Base-by-base conservation (phyloP, 2,888 invertebrate species). In the Agrochola macilenta region DNA sequence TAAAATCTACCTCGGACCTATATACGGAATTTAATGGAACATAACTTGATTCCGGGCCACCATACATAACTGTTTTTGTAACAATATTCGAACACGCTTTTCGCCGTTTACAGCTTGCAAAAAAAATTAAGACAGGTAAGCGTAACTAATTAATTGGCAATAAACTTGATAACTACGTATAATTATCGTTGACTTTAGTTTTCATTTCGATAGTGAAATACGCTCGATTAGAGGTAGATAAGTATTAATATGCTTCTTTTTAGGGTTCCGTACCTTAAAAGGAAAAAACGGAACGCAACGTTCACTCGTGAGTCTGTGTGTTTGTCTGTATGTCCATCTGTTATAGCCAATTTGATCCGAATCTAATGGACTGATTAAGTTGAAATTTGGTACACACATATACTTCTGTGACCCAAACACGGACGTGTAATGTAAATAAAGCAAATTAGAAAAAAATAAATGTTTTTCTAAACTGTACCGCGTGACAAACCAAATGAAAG, bases 31-130 rank as follows among this genome's bases (percentile, higher is more conserved):
- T 49, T 17, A 78, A 75, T 52, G 57, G 12, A 57, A 75, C 57
- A 57, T 30, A 35, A 5, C 17, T 26, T 52, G 57, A 76, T 78
- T 76, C 82, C 82, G 82, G 30, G 39, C 26, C n/a, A 23, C 26
- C n/a, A 26, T 23, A 76, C 57, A 11, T 43, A 52, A 64, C 9
- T 75, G 39, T 81, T 82, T 81, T 81, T 78, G 14, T 49, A 39
- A 30, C 46, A 49, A 17, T 58, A 52, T 64, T 52, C 39, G n/a
- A 52, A 65, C 57, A 81, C 35, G 14, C n/a, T n/a, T 81, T 58
- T 64, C 43, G n/a, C 17, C 4, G 7, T 43, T 64, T 58, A 12
- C n/a, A 23, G 26, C 17, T 17, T 5, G 23, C 20, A 14, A 68
- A 17, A 61, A 78, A 54, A 73, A 35, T 20, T 8, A 17, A 9